These are phyloP conservation scores for Drosophila sordidapex DNA, from an alignment of 2,888 invertebrate species.

Conservation along the genomic window DNA sequence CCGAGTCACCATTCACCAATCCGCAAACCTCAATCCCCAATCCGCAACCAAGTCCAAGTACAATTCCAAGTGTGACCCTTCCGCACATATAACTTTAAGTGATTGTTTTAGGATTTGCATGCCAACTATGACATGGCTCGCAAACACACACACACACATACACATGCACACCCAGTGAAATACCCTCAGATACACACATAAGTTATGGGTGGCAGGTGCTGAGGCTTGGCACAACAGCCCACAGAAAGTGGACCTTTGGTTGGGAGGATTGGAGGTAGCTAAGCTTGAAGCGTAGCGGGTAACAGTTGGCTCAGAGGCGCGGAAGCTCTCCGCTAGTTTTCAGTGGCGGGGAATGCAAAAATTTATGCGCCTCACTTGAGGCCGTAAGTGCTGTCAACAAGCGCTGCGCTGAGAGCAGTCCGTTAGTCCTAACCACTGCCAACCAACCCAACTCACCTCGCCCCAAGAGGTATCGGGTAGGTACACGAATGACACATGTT, in stretches of 20 bases:
- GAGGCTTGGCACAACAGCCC: conserved; percentile 11
- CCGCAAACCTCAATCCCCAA: neutral
- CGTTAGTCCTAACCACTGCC: conserved; percentile 3
- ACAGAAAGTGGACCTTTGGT: conserved; percentile 7
- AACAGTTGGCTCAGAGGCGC: conserved; percentile 13
- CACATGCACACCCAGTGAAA: conserved; percentile 6
- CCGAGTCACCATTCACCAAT: neutral
- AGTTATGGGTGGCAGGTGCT: conserved; percentile 22
- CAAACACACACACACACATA: conserved; percentile 6
- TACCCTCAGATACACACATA: conserved; percentile 3
- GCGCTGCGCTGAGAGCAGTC: conserved; percentile 39
- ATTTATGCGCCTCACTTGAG: conserved; percentile 59
- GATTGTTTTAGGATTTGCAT: conserved; percentile 68
- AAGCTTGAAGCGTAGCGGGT: conserved; percentile 16
- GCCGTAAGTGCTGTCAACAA: conserved; percentile 72
- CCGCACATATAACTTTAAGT: conserved; percentile 54
- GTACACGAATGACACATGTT: conserved; percentile 57
- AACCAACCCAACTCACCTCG: neutral
- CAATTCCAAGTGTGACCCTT: conserved; percentile 46
- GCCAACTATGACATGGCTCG: conserved; percentile 48
- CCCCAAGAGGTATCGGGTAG: neutral
- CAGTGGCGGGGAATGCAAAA: conserved; percentile 44
- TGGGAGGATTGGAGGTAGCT: neutral
- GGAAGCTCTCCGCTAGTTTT: neutral
- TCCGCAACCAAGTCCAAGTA: neutral